Evolutionary conservation across 2,113 vertebrate species (phyloP).

Genomic region (Platycercus adscitus): DNA sequence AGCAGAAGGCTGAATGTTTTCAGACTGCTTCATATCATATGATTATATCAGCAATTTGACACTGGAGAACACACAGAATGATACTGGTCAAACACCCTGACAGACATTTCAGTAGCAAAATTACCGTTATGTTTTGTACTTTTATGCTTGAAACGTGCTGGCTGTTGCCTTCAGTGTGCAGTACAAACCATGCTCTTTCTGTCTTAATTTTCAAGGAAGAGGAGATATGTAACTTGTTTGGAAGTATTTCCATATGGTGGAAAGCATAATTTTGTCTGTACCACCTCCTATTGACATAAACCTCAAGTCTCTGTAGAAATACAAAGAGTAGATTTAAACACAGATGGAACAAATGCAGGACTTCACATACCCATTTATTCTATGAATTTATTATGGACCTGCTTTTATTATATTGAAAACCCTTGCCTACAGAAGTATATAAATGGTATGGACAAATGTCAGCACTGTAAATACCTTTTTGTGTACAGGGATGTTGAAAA

Average conservation of each 20-base stretch:
- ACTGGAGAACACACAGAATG: not conserved
- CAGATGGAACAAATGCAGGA: not conserved
- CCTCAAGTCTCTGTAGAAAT: constrained; percentile 77
- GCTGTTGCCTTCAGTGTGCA: not conserved
- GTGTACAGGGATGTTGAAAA: not conserved
- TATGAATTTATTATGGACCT: not conserved
- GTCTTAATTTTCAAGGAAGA: not conserved
- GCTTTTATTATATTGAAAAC: not conserved
- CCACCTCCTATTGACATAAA: constrained; percentile 80
- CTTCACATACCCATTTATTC: not conserved
- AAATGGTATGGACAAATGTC: not conserved
- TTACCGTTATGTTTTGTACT: not conserved
- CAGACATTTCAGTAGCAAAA: not conserved
- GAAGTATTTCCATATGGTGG: constrained; percentile 86
- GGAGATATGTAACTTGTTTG: constrained; percentile 59
- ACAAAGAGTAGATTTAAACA: not conserved
- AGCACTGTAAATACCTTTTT: not conserved
- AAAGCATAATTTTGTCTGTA: constrained; percentile 85
- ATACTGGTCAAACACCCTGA: not conserved
- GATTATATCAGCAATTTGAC: not conserved
- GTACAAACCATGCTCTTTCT: not conserved
- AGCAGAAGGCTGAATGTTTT: not conserved
- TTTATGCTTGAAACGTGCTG: not conserved
- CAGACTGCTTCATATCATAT: not conserved
- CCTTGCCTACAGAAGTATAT: not conserved